A percentile compares a stretch with the other conserved stretches of the same genome.
Conservation (phyloP, 2,113 vertebrate genomes). For the Coturnix japonica region DNA sequence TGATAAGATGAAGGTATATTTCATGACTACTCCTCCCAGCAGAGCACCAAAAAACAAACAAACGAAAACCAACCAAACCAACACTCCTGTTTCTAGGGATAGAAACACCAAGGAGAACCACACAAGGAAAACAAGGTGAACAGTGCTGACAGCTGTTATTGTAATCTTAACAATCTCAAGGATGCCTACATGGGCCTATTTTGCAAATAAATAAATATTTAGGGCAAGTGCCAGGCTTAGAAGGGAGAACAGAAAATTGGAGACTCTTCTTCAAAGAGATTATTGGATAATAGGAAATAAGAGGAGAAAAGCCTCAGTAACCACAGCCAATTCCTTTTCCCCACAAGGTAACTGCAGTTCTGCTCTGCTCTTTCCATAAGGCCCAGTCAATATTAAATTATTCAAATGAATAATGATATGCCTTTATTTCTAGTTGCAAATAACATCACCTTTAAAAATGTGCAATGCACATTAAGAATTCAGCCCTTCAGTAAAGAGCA, state of each 20-base stretch:
- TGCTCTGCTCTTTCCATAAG: conserved; percentile 4
- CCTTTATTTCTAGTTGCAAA: background rate
- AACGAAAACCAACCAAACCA: background rate
- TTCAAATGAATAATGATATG: background rate
- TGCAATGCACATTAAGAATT: background rate
- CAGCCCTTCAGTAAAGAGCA: background rate
- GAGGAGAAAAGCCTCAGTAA: background rate
- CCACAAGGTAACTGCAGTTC: background rate
- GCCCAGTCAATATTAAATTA: conserved; percentile 1
- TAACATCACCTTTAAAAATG: background rate
- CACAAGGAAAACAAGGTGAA: background rate
- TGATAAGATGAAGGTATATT: background rate
- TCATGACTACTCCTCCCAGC: background rate
- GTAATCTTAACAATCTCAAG: background rate
- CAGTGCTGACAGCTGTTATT: background rate
- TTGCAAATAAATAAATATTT: conserved; percentile 29
- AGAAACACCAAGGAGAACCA: background rate
- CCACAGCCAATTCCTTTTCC: background rate
- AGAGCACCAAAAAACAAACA: background rate
- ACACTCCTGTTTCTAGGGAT: background rate
- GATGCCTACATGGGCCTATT: background rate
- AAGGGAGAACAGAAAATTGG: background rate
- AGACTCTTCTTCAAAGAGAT: conserved; percentile 36
- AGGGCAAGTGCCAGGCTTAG: conserved; percentile 4
- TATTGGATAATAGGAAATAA: conserved; percentile 33